These are phyloP conservation scores for Parotia lawesii DNA, from an alignment of 2,113 vertebrate genomes.

Conservation along the genomic window DNA sequence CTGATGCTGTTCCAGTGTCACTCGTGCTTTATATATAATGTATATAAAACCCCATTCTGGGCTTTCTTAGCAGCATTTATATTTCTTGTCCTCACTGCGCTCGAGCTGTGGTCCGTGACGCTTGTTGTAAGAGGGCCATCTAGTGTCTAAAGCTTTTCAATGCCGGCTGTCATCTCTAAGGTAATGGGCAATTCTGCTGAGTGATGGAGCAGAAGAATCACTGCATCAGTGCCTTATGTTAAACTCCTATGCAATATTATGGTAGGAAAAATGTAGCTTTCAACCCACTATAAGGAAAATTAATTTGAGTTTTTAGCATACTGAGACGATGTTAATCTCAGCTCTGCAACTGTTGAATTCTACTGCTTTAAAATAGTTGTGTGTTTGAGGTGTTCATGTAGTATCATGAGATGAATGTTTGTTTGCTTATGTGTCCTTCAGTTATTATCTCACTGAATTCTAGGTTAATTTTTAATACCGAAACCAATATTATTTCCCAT, in stretches of 20 bases:
- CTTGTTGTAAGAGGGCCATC: constrained; percentile 64
- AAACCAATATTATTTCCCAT: neutral
- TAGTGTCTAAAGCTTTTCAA: constrained; percentile 43
- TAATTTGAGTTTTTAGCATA: neutral
- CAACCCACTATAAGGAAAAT: neutral
- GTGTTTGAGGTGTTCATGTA: neutral
- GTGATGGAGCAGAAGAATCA: neutral
- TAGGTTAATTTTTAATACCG: neutral
- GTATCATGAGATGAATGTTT: neutral
- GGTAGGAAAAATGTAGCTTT: neutral
- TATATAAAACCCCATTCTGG: neutral
- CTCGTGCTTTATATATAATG: neutral
- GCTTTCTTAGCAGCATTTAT: neutral
- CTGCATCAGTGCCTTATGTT: neutral
- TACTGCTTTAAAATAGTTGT: neutral
- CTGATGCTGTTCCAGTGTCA: neutral
- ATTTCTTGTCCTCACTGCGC: neutral
- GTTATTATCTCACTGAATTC: neutral
- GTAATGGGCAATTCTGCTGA: neutral
- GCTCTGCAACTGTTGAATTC: neutral
- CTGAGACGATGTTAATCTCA: neutral
- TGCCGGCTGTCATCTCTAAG: neutral
- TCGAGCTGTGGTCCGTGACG: neutral
- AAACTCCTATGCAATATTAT: neutral
- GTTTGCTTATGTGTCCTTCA: neutral